These are phyloP conservation scores for Drosophila emarginata DNA, from an alignment of 2,888 invertebrate species.

Conservation along the genomic window DNA sequence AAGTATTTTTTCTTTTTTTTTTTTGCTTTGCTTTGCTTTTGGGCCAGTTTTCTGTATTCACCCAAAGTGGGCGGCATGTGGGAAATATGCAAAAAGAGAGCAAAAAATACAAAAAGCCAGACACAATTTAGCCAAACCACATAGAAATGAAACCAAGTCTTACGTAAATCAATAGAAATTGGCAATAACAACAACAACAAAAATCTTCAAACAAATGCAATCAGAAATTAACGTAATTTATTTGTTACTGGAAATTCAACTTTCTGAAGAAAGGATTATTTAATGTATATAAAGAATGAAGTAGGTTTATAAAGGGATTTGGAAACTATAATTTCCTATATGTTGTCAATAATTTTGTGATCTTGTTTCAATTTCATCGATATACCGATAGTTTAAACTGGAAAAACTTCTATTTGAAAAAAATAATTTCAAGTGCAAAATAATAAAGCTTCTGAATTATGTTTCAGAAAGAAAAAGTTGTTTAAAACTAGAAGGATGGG, in stretches of 20 bases:
- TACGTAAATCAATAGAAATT: background rate
- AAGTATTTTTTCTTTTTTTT: constrained; percentile 29
- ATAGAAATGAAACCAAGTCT: background rate
- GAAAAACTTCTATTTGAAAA: too few relatives aligned
- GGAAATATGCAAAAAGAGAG: constrained; percentile 1
- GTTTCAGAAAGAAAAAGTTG: background rate
- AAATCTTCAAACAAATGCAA: too few relatives aligned
- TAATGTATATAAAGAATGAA: too few relatives aligned
- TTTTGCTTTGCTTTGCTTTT: constrained; percentile 19
- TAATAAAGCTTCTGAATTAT: background rate
- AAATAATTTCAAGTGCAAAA: background rate
- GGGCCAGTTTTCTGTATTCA: constrained; percentile 18
- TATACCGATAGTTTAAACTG: too few relatives aligned
- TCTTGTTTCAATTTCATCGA: too few relatives aligned
- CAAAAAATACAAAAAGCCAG: constrained; percentile 1
- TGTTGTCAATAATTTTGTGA: too few relatives aligned
- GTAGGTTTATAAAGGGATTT: too few relatives aligned
- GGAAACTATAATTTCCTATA: too few relatives aligned
- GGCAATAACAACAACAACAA: too few relatives aligned
- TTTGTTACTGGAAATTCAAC: too few relatives aligned
- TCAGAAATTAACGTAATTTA: too few relatives aligned
- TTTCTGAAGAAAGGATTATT: too few relatives aligned
- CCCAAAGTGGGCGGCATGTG: constrained; percentile 9
- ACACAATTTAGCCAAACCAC: background rate
- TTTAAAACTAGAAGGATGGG: background rate